These are phyloP conservation scores for Crioceris asparagi DNA, from an alignment of 2,888 invertebrate species.

Conservation along the genomic window DNA sequence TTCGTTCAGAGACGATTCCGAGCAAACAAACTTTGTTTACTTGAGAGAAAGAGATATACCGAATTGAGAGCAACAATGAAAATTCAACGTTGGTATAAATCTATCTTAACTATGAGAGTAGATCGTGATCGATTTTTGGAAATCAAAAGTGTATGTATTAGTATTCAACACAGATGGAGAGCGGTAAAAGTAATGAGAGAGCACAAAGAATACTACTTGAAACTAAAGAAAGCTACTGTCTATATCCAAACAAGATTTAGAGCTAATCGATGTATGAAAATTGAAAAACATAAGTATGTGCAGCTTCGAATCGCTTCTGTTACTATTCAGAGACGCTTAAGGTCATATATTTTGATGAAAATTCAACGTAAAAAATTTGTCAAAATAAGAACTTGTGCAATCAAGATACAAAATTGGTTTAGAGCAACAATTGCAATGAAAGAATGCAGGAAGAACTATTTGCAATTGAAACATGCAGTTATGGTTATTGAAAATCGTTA, in stretches of 20 bases:
- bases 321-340: neutral
- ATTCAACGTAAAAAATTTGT: too few relatives aligned
- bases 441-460: conserved; percentile 16
- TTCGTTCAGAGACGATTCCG: neutral
- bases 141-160: conserved; percentile 12
- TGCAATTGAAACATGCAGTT: conserved; percentile 16
- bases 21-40: neutral
- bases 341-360: neutral
- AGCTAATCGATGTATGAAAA: conserved; percentile 1
- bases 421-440: conserved; percentile 17
- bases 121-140: conserved; percentile 17
- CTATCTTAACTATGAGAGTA: conserved; percentile 20
- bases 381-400: conserved; percentile 1
- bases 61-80: neutral
- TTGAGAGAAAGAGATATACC: too few relatives aligned
- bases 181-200: conserved; percentile 16
- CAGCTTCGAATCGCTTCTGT: neutral
- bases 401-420: conserved; percentile 20
- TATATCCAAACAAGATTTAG: conserved; percentile 10
- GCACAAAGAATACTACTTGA: conserved; percentile 15
- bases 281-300: neutral
- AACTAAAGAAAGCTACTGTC: conserved; percentile 18
- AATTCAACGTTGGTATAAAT: conserved; percentile 25
- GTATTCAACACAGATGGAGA: conserved; percentile 3
- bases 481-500: conserved; percentile 4